These are phyloP conservation scores for Leptinotarsa tumamoca DNA, from an alignment of 2,888 invertebrate species.

Conservation along the genomic window DNA sequence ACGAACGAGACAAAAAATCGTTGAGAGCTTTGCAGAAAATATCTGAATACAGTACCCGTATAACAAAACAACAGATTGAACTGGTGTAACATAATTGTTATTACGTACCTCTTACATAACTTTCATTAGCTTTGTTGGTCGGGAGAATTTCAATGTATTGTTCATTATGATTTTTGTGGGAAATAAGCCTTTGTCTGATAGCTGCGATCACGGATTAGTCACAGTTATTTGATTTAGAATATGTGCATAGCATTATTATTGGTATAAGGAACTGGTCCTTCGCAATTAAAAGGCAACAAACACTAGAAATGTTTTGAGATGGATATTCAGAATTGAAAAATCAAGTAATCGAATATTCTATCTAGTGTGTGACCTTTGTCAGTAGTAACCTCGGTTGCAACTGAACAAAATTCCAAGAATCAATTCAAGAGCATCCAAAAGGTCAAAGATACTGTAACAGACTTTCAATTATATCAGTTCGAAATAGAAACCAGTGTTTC, in stretches of 20 bases:
- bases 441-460: too few species aligned
- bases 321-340: too few species aligned
- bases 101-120: constrained; percentile 26
- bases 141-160: constrained; percentile 26
- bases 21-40: neutral
- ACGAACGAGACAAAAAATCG: neutral
- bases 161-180: constrained; percentile 20
- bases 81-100: constrained; percentile 19
- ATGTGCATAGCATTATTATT: neutral
- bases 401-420: too few species aligned
- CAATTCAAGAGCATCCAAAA: too few species aligned
- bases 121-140: constrained; percentile 23
- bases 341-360: too few species aligned
- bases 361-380: too few species aligned
- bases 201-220: neutral
- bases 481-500: too few species aligned
- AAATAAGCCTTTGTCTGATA: constrained; percentile 6
- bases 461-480: too few species aligned
- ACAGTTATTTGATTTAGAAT: neutral
- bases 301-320: too few species aligned
- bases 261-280: too few species aligned
- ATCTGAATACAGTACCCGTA: neutral
- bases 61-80: neutral
- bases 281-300: too few species aligned
- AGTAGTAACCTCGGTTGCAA: too few species aligned